These are phyloP conservation scores for Rhizomys pruinosus DNA, from an alignment of 2,113 vertebrate genomes.

Conservation along the genomic window DNA sequence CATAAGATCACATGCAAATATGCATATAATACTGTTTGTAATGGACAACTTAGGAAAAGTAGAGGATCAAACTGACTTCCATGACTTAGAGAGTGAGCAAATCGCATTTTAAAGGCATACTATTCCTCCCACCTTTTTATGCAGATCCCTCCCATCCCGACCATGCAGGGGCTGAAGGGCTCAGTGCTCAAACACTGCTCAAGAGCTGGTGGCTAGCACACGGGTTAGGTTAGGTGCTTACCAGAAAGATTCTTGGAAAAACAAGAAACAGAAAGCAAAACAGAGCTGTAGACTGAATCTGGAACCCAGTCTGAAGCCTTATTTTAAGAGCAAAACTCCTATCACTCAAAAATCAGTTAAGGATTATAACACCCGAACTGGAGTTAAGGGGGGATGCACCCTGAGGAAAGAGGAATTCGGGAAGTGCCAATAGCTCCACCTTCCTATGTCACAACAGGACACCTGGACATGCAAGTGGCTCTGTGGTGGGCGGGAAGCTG, in stretches of 20 bases:
- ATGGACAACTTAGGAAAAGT: constrained; percentile 45
- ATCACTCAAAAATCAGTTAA: constrained; percentile 21
- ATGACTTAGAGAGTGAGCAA: constrained; percentile 31
- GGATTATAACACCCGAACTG: background rate
- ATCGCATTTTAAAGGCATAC: constrained; percentile 26
- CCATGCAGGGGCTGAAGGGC: constrained; percentile 61
- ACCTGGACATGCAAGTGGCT: constrained; percentile 59
- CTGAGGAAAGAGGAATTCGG: background rate
- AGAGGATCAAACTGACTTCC: constrained; percentile 55
- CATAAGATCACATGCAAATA: constrained; percentile 70
- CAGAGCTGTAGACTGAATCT: constrained; percentile 30
- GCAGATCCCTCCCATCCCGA: constrained; percentile 58
- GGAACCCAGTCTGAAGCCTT: constrained; percentile 38
- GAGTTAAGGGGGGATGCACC: background rate
- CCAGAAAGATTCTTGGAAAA: constrained; percentile 60
- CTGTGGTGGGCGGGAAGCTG: constrained; percentile 34
- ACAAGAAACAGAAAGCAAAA: constrained; percentile 49
- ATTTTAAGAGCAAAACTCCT: constrained; percentile 50
- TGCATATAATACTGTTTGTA: constrained; percentile 30
- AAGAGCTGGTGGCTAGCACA: background rate
- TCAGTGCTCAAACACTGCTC: constrained; percentile 36
- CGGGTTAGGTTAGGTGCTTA: constrained; percentile 33
- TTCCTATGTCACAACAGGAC: background rate
- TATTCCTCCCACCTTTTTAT: constrained; percentile 35
- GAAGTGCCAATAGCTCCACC: background rate